phyloP scores from a whole-genome alignment of 2,888 invertebrate species.

The Iselma pallidipennis region DNA sequence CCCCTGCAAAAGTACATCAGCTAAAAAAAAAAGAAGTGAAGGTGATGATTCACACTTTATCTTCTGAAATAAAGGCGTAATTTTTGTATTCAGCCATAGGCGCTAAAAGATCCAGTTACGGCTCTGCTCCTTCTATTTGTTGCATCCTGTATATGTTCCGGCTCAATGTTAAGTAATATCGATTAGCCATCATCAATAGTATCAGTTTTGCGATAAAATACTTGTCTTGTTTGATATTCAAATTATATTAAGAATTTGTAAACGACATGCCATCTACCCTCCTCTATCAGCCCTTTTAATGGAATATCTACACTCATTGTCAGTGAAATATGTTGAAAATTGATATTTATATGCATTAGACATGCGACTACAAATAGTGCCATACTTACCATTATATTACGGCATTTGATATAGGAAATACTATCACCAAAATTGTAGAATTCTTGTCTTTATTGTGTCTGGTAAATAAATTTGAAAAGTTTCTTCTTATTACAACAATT shows the following conservation, averaged over 20 bases:
- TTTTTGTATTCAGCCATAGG: too few relatives aligned
- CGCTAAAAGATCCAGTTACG: too few relatives aligned
- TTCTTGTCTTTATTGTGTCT: neutral
- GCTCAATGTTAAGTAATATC: too few relatives aligned
- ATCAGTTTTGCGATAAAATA: neutral
- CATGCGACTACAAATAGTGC: constrained; percentile 16
- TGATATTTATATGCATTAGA: constrained; percentile 15
- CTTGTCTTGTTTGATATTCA: neutral
- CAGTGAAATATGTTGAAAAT: constrained; percentile 1
- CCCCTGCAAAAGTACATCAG: too few relatives aligned
- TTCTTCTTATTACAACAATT: too few relatives aligned
- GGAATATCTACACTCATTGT: neutral
- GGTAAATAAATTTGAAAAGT: neutral
- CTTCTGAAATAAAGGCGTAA: too few relatives aligned
- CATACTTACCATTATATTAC: too few relatives aligned
- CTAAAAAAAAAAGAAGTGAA: too few relatives aligned
- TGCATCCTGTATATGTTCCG: too few relatives aligned
- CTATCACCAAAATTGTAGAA: constrained; percentile 9
- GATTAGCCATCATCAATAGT: neutral
- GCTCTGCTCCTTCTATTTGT: too few relatives aligned
- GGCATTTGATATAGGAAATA: constrained; percentile 13
- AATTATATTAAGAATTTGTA: neutral
- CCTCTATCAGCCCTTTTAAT: neutral
- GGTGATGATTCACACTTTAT: too few relatives aligned
- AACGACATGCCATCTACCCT: neutral